Conservation (phyloP, 2,888 invertebrate species). For the Melanotus villosus region DNA sequence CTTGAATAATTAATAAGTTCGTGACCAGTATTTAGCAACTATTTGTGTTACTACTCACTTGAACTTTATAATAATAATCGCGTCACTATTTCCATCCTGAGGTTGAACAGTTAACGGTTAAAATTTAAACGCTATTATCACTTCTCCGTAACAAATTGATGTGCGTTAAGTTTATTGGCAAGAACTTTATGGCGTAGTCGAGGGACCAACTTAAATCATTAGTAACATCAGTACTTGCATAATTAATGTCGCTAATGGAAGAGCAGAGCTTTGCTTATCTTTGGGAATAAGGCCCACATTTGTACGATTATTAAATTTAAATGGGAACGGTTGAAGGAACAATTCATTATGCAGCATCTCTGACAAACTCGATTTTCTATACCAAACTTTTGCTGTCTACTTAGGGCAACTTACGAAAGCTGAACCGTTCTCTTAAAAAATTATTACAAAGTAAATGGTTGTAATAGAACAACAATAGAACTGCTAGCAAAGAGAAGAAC, state of each 20-base stretch:
- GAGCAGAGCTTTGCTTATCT: constrained; percentile 25
- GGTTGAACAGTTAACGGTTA: neutral
- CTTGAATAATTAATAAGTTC: constrained; percentile 37
- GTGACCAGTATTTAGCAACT: constrained; percentile 32
- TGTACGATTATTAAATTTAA: constrained; percentile 6
- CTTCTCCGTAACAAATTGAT: constrained; percentile 15
- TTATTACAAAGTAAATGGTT: too few species aligned
- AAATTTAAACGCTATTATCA: constrained; percentile 24
- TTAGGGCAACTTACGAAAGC: too few species aligned
- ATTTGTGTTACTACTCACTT: constrained; percentile 6
- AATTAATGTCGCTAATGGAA: constrained; percentile 21
- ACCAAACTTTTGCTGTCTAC: too few species aligned
- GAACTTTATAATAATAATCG: constrained; percentile 14
- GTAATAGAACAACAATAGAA: too few species aligned
- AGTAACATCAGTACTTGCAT: constrained; percentile 52
- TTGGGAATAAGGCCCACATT: constrained; percentile 8
- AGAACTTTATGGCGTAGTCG: constrained; percentile 10
- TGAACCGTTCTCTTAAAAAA: too few species aligned
- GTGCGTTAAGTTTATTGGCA: constrained; percentile 12
- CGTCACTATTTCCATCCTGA: neutral
- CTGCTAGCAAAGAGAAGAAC: too few species aligned
- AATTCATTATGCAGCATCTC: neutral
- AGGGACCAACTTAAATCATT: constrained; percentile 54
- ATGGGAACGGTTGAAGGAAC: constrained; percentile 1
- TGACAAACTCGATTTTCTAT: too few species aligned